A percentile compares a stretch with the other conserved stretches of the same genome.
Conservation (phyloP, 2,888 invertebrate genomes). For the Pheosia tremula region DNA sequence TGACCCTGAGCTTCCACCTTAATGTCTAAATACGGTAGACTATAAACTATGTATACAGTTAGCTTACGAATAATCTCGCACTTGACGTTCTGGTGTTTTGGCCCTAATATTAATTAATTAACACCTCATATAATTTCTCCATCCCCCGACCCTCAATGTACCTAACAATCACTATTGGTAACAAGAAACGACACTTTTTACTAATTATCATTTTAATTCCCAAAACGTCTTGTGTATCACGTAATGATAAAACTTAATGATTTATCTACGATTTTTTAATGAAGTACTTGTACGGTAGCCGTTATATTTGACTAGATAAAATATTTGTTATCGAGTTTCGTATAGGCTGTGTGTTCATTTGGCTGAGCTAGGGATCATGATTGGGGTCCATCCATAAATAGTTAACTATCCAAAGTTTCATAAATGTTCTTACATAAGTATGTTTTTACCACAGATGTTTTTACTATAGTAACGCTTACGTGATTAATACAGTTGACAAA, state of each 20-base stretch:
- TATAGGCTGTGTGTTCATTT: background rate
- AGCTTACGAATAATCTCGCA: too few species aligned
- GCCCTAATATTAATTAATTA: too few species aligned
- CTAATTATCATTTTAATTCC: conserved; percentile 12
- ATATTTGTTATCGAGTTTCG: background rate
- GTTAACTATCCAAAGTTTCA: background rate
- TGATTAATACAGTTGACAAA: too few species aligned
- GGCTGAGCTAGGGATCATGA: background rate
- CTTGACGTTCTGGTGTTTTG: too few species aligned
- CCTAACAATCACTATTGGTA: background rate
- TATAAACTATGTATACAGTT: too few species aligned
- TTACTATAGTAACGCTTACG: too few species aligned
- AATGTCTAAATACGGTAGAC: too few species aligned
- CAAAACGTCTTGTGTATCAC: conserved; percentile 6
- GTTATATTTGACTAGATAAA: background rate
- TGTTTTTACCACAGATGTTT: too few species aligned
- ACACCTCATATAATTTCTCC: too few species aligned
- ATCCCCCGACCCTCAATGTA: too few species aligned
- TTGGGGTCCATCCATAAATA: background rate
- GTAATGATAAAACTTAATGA: conserved; percentile 13
- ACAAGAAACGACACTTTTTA: background rate
- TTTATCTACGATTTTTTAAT: conserved; percentile 11
- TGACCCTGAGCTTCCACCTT: too few species aligned
- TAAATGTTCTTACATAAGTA: too few species aligned
- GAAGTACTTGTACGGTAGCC: background rate